Conservation (phyloP, 2,113 vertebrate genomes). For the Prionailurus viverrinus region DNA sequence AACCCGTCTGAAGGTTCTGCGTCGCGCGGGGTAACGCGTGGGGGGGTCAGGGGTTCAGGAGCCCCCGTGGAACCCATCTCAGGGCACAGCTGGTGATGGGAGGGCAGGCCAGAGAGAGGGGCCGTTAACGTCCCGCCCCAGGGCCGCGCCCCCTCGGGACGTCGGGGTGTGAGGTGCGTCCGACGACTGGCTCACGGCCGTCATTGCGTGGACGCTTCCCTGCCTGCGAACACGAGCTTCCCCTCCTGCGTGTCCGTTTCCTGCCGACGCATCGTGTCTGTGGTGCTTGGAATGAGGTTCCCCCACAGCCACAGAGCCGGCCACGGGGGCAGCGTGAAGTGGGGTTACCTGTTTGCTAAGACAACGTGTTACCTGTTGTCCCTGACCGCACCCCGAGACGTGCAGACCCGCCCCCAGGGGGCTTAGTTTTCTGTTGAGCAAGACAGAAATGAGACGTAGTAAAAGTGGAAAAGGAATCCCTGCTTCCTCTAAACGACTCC, state of each 20-base stretch:
- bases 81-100: not conserved
- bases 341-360: not conserved
- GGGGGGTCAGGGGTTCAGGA: no score
- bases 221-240: no score
- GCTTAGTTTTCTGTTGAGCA: not conserved
- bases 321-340: not conserved
- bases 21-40: no score
- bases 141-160: not conserved
- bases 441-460: not conserved
- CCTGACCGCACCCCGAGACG: not conserved
- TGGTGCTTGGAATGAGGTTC: not conserved
- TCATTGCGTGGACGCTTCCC: fast-evolving
- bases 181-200: fast-evolving
- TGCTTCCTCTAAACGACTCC: not conserved
- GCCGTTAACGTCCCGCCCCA: no score
- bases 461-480: not conserved
- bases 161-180: not conserved
- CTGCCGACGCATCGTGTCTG: not conserved
- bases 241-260: not conserved
- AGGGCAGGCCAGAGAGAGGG: not conserved
- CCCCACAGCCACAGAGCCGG: not conserved
- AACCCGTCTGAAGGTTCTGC: no score
- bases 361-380: not conserved
- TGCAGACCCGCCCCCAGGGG: not conserved
- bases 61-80: not conserved